A percentile compares a stretch with the other conserved stretches of the same genome.
Evolutionary conservation across 2,797 vertebrate species (phyloP).

Genomic region (Hirundo rustica): DNA sequence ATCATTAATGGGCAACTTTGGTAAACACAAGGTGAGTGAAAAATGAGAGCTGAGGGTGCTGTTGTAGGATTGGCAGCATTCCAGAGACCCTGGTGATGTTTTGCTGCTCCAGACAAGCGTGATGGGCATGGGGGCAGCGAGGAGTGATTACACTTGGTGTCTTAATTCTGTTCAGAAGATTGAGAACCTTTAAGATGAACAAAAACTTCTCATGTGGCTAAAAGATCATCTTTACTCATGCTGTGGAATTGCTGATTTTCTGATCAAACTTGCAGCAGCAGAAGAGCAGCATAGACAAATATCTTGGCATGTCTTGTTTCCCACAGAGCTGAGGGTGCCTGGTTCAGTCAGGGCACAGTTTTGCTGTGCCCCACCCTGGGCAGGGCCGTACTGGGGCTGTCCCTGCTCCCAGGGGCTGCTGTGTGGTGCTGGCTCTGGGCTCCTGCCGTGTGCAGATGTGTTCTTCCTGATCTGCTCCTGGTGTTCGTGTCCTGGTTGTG

Average conservation of each 20-base stretch:
- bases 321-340: neutral
- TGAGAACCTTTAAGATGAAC: neutral
- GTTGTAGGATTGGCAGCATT: neutral
- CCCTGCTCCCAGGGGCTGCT: neutral
- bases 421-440: neutral
- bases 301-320: neutral
- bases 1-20: constrained; percentile 89
- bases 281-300: neutral
- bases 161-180: neutral
- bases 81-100: neutral
- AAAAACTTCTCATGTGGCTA: neutral
- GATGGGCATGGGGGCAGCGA: neutral
- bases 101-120: neutral
- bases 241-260: neutral
- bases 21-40: constrained; percentile 90
- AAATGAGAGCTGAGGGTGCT: neutral
- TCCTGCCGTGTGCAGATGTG: neutral
- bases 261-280: neutral
- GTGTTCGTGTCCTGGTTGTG: neutral
- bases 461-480: neutral
- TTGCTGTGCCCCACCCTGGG: neutral
- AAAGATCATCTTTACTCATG: neutral
- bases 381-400: neutral
- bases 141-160: neutral
- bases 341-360: neutral